phyloP scores from a whole-genome alignment of 2,113 vertebrate genomes.

The Halichoeres trimaculatus region DNA sequence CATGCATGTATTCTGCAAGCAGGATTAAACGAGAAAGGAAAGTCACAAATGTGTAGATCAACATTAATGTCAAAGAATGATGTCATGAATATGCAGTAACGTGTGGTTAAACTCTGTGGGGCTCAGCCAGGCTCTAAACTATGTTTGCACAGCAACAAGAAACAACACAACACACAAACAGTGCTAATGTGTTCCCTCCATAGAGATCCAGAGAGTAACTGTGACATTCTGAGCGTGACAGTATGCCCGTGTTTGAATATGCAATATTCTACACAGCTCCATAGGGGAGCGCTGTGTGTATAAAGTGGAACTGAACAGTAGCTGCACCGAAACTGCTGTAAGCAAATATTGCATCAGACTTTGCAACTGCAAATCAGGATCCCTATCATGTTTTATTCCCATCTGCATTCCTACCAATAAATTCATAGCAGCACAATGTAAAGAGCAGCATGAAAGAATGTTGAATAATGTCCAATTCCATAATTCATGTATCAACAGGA shows the following conservation, averaged over 20 bases:
- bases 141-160: conserved; percentile 39
- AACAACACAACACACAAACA: conserved; percentile 34
- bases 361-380: conserved; percentile 15
- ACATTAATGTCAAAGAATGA: background rate
- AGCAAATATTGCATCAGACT: conserved; percentile 51
- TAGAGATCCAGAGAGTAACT: conserved; percentile 30
- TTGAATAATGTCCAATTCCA: conserved; percentile 58
- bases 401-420: conserved; percentile 23
- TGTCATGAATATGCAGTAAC: conserved; percentile 45
- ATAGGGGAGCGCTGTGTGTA: conserved; percentile 18
- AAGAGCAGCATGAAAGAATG: conserved; percentile 38
- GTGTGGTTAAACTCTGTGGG: conserved; percentile 34
- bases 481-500: conserved; percentile 61
- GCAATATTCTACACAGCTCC: conserved; percentile 22
- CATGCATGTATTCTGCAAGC: background rate
- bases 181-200: conserved; percentile 33
- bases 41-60: conserved; percentile 16
- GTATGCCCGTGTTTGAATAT: conserved; percentile 12
- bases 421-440: conserved; percentile 51
- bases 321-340: conserved; percentile 22
- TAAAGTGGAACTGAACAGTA: conserved; percentile 26
- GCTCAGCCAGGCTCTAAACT: conserved; percentile 44
- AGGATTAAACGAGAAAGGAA: background rate
- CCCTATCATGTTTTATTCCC: conserved; percentile 50
- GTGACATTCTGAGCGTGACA: conserved; percentile 28